Evolutionary conservation across 2,888 invertebrate species (phyloP).

Genomic region (Rhagium mordax): DNA sequence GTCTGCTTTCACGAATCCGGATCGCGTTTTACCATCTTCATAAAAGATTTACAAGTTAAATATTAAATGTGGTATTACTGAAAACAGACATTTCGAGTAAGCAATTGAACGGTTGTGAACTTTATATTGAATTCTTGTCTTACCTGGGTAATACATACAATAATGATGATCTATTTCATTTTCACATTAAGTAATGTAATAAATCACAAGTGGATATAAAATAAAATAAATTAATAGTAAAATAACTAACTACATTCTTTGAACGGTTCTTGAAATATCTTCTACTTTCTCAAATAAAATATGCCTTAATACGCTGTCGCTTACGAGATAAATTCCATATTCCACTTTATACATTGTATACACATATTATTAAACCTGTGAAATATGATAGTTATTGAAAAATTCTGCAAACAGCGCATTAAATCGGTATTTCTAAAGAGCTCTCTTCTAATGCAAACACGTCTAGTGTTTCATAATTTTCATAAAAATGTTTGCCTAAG

Average conservation of each 20-base stretch:
- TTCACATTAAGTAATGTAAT: too few species aligned
- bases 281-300: too few species aligned
- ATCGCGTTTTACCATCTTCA: conserved; percentile 19
- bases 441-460: conserved; percentile 13
- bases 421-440: conserved; percentile 20
- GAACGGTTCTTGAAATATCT: too few species aligned
- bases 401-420: conserved; percentile 25
- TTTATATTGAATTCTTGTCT: not conserved
- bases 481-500: conserved; percentile 21
- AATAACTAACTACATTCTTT: too few species aligned
- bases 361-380: conserved; percentile 19
- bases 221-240: too few species aligned
- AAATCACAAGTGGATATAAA: too few species aligned
- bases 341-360: not conserved
- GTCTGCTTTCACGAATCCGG: conserved; percentile 11
- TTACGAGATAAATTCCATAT: conserved; percentile 7
- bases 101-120: not conserved
- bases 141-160: not conserved
- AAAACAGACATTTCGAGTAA: not conserved
- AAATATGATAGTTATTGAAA: conserved; percentile 34
- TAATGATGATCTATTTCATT: too few species aligned
- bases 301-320: too few species aligned
- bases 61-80: conserved; percentile 7
- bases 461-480: conserved; percentile 25
- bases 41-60: conserved; percentile 24